These are phyloP conservation scores for Drosophila nr. perissopoda DNA, from an alignment of 2,888 invertebrate species.

Conservation along the genomic window DNA sequence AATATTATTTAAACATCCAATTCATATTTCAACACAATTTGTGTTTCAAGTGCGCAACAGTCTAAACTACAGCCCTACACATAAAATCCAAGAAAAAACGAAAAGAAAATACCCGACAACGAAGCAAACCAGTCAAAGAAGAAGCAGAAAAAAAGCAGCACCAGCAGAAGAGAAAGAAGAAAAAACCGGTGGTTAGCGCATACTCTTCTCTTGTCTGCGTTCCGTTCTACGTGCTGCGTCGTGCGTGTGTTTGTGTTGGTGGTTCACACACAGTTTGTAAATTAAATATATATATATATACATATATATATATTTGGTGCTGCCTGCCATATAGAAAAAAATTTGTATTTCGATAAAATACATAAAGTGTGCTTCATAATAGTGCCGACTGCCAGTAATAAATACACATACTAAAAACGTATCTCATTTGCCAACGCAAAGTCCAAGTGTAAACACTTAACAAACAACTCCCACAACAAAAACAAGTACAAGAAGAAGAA, in stretches of 20 bases:
- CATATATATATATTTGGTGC: conserved; percentile 49
- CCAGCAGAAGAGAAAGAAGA: conserved; percentile 63
- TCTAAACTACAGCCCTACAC: conserved; percentile 28
- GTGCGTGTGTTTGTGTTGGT: conserved; percentile 73
- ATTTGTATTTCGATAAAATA: conserved; percentile 32
- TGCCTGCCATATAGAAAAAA: conserved; percentile 60
- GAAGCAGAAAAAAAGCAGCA: conserved; percentile 28
- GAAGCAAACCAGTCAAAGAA: conserved; percentile 58
- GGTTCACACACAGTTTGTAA: conserved; percentile 64
- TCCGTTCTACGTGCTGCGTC: conserved; percentile 57
- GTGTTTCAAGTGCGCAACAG: conserved; percentile 43
- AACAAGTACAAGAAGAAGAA: conserved; percentile 30
- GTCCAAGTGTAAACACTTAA: conserved; percentile 63
- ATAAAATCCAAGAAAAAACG: conserved; percentile 38
- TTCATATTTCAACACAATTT: conserved; percentile 35
- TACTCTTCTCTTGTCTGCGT: conserved; percentile 64
- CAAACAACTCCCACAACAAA: conserved; percentile 70
- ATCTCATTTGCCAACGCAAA: conserved; percentile 52
- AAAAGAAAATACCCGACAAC: conserved; percentile 43
- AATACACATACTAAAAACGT: conserved; percentile 19
- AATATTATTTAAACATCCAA: conserved; percentile 47
- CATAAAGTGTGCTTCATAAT: conserved; percentile 60
- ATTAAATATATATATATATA: conserved; percentile 48
- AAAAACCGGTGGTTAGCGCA: conserved; percentile 82
- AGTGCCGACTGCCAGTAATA: conserved; percentile 43